Base-by-base conservation (phyloP, 2,113 vertebrate species). In the Isichthys henryi region DNA sequence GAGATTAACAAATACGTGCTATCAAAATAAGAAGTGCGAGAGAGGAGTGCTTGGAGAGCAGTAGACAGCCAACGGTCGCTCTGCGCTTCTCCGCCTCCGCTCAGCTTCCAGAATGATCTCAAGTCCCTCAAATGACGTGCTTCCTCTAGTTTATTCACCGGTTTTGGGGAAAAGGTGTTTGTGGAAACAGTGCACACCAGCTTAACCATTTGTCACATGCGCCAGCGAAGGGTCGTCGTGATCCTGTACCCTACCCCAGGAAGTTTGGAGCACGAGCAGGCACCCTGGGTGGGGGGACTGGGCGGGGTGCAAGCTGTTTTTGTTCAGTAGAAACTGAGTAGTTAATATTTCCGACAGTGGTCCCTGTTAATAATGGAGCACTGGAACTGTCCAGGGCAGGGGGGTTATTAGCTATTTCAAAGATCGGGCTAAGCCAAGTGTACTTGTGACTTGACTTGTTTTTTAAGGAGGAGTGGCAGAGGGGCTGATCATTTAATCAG, bases 1-100 rank as follows among this genome's bases (percentile, higher is more conserved):
- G 52, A 89, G 52, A 89, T 89, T 58, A 89, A 89, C 88, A 85
- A 58, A 84, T 89, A 48, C 23, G n/a, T n/a, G 80, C 52, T 83
- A 58, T 56, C 74, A 39, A 89, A 77, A 84, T 39, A 46, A 56
- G 88, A 45, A 82, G 45, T 23, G 46, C 2, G 46, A 52, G 49
- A 56, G 15, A 50, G 11, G 88, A 35, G 27, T 35, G 5, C 27
- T 87, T 1, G 31, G 85, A 10, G n/a, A 56, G 50, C 21, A 1
- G 45, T 31, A 86, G 83, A 27, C 83, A 27, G 48, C 48, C 48
- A 27, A 3, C 48, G 35, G 9, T 49, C 0, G 5, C n/a, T 53
- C 85, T 19, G 49, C 49, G 15, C 9, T 46, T 52, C 49, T 50
- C 49, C 85, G 15, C n/a, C 50, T 52, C 85, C 27, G 9, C n/a